phyloP scores from a whole-genome alignment of 92 coral and sea anemone species.

The Palythoa caribaeorum region DNA sequence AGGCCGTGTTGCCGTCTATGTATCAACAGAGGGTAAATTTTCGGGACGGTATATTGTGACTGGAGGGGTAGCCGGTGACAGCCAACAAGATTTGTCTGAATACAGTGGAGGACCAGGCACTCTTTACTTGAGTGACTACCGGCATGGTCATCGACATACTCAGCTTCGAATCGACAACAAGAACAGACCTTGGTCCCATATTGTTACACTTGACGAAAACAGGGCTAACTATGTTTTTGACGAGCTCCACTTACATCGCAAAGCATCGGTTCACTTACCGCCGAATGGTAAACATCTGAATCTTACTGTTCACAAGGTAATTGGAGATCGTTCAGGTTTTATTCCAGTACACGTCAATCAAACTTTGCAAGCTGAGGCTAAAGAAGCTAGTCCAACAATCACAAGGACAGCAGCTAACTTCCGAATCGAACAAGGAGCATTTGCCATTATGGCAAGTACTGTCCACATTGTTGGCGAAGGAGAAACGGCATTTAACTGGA shows the following conservation, averaged over 20 bases:
- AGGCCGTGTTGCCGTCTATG: conserved; percentile 68
- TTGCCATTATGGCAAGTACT: conserved; percentile 73
- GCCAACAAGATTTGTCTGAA: conserved; percentile 31
- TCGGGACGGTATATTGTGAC: conserved; percentile 51
- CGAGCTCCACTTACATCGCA: conserved; percentile 61
- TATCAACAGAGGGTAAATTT: conserved; percentile 50
- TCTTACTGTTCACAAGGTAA: conserved; percentile 68
- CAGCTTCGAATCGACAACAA: conserved; percentile 69
- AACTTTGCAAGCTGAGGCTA: conserved; percentile 61
- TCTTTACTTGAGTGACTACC: conserved; percentile 60
- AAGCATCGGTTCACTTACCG: conserved; percentile 66
- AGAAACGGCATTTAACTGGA: conserved; percentile 68
- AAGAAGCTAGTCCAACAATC: conserved; percentile 65
- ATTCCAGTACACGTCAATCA: conserved; percentile 63
- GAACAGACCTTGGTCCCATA: conserved; percentile 66
- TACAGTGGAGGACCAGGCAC: conserved; percentile 79
- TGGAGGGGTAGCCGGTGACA: conserved; percentile 69
- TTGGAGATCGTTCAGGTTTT: conserved; percentile 74
- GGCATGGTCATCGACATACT: conserved; percentile 38
- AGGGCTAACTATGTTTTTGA: conserved; percentile 55
- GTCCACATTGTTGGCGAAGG: conserved; percentile 73
- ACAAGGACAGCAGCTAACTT: conserved; percentile 80
- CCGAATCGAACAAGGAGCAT: conserved; percentile 58
- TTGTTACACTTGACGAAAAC: conserved; percentile 69
- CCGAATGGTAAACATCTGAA: conserved; percentile 53